Base-by-base conservation (phyloP, 2,888 invertebrate genomes). In the Pammene fasciana region DNA sequence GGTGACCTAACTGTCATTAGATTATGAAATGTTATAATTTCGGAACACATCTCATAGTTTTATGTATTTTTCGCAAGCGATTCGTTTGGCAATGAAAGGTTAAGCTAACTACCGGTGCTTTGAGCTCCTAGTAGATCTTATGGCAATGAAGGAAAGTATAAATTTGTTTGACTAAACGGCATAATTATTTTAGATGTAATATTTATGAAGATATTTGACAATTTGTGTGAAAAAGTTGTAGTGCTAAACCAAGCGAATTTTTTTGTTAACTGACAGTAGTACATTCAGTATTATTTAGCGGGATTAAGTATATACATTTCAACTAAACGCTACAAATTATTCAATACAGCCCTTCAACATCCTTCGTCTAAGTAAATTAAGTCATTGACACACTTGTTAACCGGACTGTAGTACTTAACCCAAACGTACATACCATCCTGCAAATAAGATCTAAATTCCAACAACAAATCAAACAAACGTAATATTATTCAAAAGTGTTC, bases 381-480 rank as follows among this genome's bases (percentile, higher is more conserved):
- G 82, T 81, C 86, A 84, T 85, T 87, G 85, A 85, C 87, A 86
- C 78, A 87, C 77, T 84, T 86, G 75, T 67, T 73, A 79, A 71
- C 52, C 74, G 72, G 74, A 79, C 72, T 86, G 83, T 83, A 80
- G 77, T 71, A 5, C 41, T 18, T 18, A 48, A 36, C 48, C 26
- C 43, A 38, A 13, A 43, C 8, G 41, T 59, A 38, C 14, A 74
- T 80, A 83, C 82, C 82, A 80, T 75, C 3, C 11, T 52, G 43
- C 8, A 52, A 34, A 64, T 56, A 68, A 10, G 26, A 16, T 26
- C 16, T 16, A 57, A 36, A 34, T 9, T 62, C 26, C 11, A 14
- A 56, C 26, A 16, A n/a, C 5, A 1, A 10, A 8, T 16, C 18
- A n/a, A 46, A 54, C 6, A 66, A 48, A 41, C 36, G 13, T 14